A percentile compares a stretch with the other conserved stretches of the same genome.
These are phyloP conservation scores for Bubo blakistoni DNA, from an alignment of 2,113 vertebrate genomes.

Conservation along the genomic window DNA sequence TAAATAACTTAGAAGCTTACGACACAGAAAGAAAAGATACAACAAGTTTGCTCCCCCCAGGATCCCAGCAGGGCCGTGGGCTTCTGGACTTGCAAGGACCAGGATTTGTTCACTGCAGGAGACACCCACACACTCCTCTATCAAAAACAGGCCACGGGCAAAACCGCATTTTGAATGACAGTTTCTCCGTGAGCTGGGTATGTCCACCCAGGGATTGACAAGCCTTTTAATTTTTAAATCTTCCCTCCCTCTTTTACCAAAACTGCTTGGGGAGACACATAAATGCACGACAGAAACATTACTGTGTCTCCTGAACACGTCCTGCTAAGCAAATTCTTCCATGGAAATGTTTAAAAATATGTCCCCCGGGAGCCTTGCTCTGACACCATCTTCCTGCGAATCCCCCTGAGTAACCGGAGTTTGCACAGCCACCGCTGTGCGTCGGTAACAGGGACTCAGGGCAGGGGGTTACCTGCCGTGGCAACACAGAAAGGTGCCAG, in stretches of 20 bases:
- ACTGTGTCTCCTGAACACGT: not conserved
- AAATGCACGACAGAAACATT: not conserved
- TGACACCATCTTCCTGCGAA: not conserved
- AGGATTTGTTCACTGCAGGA: not conserved
- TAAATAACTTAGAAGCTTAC: not conserved
- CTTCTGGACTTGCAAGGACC: not conserved
- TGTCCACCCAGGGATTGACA: not conserved
- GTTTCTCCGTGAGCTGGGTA: not conserved
- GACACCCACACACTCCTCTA: too few relatives aligned
- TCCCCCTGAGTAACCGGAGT: not conserved
- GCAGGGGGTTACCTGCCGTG: too few relatives aligned
- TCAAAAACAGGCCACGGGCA: not conserved
- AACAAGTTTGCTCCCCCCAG: not conserved
- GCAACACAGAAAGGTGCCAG: too few relatives aligned
- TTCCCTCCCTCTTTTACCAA: not conserved
- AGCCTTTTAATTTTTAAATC: not conserved
- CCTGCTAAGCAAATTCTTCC: not conserved
- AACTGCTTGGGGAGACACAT: not conserved
- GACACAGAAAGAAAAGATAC: not conserved
- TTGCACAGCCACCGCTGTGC: too few relatives aligned
- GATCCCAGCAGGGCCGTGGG: rapidly evolving
- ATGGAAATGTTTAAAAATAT: too few relatives aligned
- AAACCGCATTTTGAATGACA: rapidly evolving
- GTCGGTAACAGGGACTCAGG: too few relatives aligned
- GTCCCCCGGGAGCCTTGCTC: not conserved